These are phyloP conservation scores for Brenthis ino DNA, from an alignment of 2,888 invertebrate species.

Conservation along the genomic window DNA sequence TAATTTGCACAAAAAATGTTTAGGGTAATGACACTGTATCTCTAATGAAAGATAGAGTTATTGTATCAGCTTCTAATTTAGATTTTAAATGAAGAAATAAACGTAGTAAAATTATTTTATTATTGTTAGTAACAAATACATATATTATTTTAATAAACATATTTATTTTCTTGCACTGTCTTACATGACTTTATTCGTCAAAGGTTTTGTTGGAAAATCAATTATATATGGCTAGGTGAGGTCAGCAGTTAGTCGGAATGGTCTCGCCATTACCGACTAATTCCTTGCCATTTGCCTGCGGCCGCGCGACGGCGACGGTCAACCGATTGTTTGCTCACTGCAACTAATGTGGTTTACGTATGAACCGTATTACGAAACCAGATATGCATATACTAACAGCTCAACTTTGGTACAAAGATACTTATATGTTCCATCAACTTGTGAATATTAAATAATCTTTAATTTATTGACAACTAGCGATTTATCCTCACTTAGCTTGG, in stretches of 20 bases:
- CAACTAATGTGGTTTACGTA: constrained; percentile 31
- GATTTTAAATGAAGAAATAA: too few relatives aligned
- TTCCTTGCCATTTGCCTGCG: constrained; percentile 81
- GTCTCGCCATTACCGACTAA: constrained; percentile 80
- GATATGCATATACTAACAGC: background rate
- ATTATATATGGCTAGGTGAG: constrained; percentile 73
- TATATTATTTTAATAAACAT: background rate
- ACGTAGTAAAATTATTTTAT: too few relatives aligned
- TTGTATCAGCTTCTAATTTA: too few relatives aligned
- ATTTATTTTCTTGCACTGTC: too few relatives aligned
- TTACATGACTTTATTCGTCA: constrained; percentile 5
- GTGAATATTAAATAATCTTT: background rate
- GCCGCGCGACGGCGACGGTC: constrained; percentile 62
- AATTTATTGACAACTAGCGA: background rate
- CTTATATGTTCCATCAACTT: background rate
- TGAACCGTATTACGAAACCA: constrained; percentile 12
- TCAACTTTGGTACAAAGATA: background rate
- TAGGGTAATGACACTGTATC: background rate
- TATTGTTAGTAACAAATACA: background rate
- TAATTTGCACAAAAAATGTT: background rate
- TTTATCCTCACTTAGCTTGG: too few relatives aligned
- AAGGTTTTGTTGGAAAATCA: constrained; percentile 55
- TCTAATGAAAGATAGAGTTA: too few relatives aligned
- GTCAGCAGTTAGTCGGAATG: constrained; percentile 75
- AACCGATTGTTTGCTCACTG: constrained; percentile 51